Base-by-base conservation (phyloP, 2,888 invertebrate species). In the Sphaerophoria taeniata region DNA sequence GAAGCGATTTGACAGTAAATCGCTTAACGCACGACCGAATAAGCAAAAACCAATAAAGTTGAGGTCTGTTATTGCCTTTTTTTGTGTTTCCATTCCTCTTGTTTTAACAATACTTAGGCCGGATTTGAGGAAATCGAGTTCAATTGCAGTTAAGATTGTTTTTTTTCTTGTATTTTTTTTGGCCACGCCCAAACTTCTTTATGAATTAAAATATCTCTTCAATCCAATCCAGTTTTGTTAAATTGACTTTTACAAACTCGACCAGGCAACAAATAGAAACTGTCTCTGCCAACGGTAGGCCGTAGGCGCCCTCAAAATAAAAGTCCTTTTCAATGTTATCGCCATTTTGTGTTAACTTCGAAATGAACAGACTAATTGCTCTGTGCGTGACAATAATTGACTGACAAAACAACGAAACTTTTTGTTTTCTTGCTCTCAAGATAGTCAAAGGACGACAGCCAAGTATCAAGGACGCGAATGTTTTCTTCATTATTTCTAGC, bases 11-110 rank as follows among this genome's bases (percentile, higher is more conserved):
- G 49, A 31, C 61, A 75, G 70, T 80, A 80, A 80, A 80, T 75
- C 74, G 79, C 74, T 74, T 74, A 69, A 61, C 60, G 69, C 67
- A 63, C 72, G 69, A 75, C 55, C 56, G 53, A 58, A 24, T 65
- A 14, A 65, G 55, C 24, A 47, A 60, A 39, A 67, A 51, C 65
- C 67, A 79, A 79, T 60, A 67, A 79, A 79, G 43, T 70, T 53
- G 69, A 34, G 34, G 45, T 45, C 39, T 76, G 69, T 76, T 76
- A 70, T 76, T 76, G 69, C 45, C 60, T 61, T 39, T 67, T 53
- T 67, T 51, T 67, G 67, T 39, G 69, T 60, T 51, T 60, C 31
- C 36, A 6, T 4, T 67, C 24, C 24, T 2, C 1, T 24, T 24
- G 24, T 24, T 24, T 24, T 24, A 24, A 24, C 24, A 24, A 24